phyloP scores from a whole-genome alignment of 2,888 invertebrate species.

The Eugnorisma glareosa region DNA sequence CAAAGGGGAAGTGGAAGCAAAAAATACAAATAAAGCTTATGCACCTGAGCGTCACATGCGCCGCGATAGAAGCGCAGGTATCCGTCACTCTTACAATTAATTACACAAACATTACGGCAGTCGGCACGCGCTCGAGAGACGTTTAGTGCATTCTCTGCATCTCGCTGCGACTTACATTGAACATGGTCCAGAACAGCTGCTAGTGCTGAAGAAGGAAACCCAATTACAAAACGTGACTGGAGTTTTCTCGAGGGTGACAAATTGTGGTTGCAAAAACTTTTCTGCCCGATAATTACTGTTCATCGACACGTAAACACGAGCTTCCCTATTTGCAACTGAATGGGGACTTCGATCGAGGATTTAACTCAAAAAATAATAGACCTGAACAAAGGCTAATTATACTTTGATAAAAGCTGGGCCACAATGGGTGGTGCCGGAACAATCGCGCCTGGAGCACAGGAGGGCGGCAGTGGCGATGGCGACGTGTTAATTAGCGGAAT shows the following conservation, averaged over 20 bases:
- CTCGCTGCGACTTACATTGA: conserved; percentile 76
- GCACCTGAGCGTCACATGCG: conserved; percentile 87
- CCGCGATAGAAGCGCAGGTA: conserved; percentile 69
- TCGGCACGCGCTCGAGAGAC: conserved; percentile 75
- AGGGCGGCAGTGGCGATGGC: conserved; percentile 72
- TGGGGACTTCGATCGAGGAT: conserved; percentile 74
- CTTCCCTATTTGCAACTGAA: conserved; percentile 84
- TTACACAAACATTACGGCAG: conserved; percentile 81
- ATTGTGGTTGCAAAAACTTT: conserved; percentile 73
- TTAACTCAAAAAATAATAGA: conserved; percentile 82
- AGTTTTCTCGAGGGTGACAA: conserved; percentile 76
- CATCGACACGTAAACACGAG: conserved; percentile 83
- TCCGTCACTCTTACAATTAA: conserved; percentile 85
- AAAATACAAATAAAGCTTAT: conserved; percentile 88
- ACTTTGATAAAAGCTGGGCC: conserved; percentile 78
- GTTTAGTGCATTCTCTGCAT: conserved; percentile 70
- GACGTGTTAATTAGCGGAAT: conserved; percentile 87
- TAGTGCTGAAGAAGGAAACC: conserved; percentile 60
- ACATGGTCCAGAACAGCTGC: conserved; percentile 54
- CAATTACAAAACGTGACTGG: conserved; percentile 85
- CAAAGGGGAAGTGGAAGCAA: conserved; percentile 89
- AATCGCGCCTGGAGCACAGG: conserved; percentile 71
- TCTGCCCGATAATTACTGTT: conserved; percentile 82
- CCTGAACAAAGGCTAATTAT: conserved; percentile 88
- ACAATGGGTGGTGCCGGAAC: conserved; percentile 79